Evolutionary conservation across 1,140 invertebrate species (phyloP).

Genomic region (Drosophila littoralis): DNA sequence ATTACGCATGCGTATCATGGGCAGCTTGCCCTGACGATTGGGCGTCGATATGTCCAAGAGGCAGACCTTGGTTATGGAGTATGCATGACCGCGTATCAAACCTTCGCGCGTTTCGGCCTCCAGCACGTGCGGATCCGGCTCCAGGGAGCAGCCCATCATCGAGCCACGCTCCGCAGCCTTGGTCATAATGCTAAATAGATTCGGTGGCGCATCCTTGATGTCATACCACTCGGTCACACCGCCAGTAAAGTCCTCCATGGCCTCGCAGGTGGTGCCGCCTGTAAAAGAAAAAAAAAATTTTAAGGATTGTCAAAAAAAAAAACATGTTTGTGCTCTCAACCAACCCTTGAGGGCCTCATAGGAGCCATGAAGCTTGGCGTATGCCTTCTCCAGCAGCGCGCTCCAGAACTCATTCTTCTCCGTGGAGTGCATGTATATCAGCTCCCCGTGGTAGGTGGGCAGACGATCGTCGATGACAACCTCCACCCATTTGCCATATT

Average conservation of each 20-base stretch:
- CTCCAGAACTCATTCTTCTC: constrained; percentile 98
- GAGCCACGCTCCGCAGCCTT: constrained; percentile 97
- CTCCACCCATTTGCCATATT: constrained; percentile 96
- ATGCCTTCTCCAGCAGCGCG: constrained; percentile 98
- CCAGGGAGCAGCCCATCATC: constrained; percentile 98
- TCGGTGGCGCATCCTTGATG: constrained; percentile 92
- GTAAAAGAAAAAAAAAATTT: neutral
- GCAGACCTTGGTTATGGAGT: constrained; percentile 96
- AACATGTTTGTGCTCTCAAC: constrained; percentile 1
- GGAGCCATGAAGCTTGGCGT: constrained; percentile 98
- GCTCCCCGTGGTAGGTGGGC: constrained; percentile 94
- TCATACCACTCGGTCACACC: constrained; percentile 98
- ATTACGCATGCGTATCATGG: constrained; percentile 94
- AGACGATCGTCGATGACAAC: constrained; percentile 98
- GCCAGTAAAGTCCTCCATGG: constrained; percentile 99
- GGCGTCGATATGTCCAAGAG: constrained; percentile 95
- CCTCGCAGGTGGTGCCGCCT: constrained; percentile 98
- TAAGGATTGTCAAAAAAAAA: neutral
- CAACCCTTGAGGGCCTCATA: constrained; percentile 97
- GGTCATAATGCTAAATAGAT: constrained; percentile 95
- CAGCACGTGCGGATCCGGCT: constrained; percentile 94
- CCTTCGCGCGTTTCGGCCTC: constrained; percentile 96
- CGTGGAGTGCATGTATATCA: constrained; percentile 97
- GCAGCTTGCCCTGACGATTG: constrained; percentile 91
- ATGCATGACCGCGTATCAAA: constrained; percentile 97